Percentiles rank a stretch among this genome's conserved stretches.
Evolutionary conservation across 2,113 vertebrate genomes (phyloP).

Genomic region (Martes martes): DNA sequence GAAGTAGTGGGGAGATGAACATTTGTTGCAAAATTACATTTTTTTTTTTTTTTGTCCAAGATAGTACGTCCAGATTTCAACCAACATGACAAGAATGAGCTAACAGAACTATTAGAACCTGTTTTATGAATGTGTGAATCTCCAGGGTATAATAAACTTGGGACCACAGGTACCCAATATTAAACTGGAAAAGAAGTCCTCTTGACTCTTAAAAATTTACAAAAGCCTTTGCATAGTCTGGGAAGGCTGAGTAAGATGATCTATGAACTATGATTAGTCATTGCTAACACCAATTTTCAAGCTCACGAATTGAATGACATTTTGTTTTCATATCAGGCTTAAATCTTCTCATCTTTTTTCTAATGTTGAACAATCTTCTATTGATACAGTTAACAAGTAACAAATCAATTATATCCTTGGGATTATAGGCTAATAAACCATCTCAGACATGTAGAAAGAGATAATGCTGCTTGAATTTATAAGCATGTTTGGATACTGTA

Average conservation of each 20-base stretch:
- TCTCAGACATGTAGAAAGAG: background rate
- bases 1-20: background rate
- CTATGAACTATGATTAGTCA: slow-evolving; percentile 51
- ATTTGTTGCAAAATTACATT: background rate
- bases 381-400: background rate
- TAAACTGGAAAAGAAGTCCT: background rate
- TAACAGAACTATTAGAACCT: background rate
- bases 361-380: background rate
- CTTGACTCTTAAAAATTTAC: background rate
- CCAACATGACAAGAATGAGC: background rate
- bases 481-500: slow-evolving; percentile 47
- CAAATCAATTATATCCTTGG: background rate
- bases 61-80: background rate
- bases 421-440: background rate
- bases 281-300: slow-evolving; percentile 50
- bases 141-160: background rate
- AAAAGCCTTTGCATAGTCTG: slow-evolving; percentile 37
- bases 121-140: background rate
- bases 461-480: slow-evolving; percentile 45
- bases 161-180: background rate
- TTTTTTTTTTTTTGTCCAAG: background rate
- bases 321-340: slow-evolving; percentile 33
- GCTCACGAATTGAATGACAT: slow-evolving; percentile 55
- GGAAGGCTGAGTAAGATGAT: slow-evolving; percentile 59
- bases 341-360: slow-evolving; percentile 10